Conservation (phyloP, 2,797 vertebrate species). For the Typhlichthys eigenmanni region DNA sequence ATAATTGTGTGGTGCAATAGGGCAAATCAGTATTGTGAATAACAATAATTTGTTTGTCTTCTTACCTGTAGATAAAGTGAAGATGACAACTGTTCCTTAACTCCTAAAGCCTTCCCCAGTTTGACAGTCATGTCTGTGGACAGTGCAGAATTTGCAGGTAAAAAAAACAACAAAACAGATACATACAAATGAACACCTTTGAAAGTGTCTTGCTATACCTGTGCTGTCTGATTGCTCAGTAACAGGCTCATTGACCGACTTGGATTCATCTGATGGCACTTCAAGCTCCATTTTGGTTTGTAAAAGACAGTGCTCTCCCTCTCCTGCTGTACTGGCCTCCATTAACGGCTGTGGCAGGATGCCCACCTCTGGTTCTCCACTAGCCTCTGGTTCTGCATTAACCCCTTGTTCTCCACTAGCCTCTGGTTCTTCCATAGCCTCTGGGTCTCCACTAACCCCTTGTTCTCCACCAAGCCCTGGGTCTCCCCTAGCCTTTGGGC, state of each 20-base stretch:
- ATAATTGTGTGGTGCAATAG: not conserved
- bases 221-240: slow-evolving; percentile 14
- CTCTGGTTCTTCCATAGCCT: slow-evolving; percentile 3
- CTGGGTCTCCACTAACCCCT: too few relatives aligned
- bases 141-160: not conserved
- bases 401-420: not conserved
- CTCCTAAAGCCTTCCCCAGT: slow-evolving; percentile 16
- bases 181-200: not conserved
- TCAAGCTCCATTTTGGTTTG: slow-evolving; percentile 11
- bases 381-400: not conserved
- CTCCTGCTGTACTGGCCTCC: slow-evolving; percentile 22
- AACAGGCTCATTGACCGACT: slow-evolving; percentile 10
- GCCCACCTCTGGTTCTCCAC: too few relatives aligned
- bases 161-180: not conserved
- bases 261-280: slow-evolving; percentile 1
- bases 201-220: slow-evolving; percentile 36
- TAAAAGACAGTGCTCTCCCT: slow-evolving; percentile 15
- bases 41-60: not conserved
- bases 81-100: slow-evolving; percentile 1
- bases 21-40: not conserved
- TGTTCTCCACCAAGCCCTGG: too few relatives aligned
- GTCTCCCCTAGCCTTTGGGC: not conserved
- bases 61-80: slow-evolving; percentile 51
- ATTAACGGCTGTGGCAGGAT: slow-evolving; percentile 3
- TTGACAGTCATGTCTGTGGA: slow-evolving; percentile 32